Evolutionary conservation across 2,888 invertebrate genomes (phyloP).

Genomic region (Drosophila tanythrix): DNA sequence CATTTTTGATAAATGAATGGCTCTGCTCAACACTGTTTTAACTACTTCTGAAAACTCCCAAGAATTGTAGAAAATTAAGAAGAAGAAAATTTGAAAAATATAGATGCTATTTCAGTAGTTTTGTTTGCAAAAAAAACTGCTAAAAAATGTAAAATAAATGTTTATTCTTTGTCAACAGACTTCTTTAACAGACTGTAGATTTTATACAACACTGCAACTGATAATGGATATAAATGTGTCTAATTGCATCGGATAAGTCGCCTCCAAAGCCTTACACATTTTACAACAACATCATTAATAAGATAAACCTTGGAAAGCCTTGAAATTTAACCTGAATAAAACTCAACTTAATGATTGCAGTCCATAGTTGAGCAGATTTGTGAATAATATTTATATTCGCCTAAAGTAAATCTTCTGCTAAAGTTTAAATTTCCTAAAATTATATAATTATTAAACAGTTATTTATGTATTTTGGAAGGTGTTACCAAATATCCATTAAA

Average conservation of each 20-base stretch:
- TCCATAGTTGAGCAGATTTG: background rate
- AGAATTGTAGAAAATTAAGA: background rate
- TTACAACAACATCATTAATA: too few relatives aligned
- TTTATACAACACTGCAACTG: fast-evolving
- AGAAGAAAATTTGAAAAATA: too few relatives aligned
- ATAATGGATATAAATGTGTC: background rate
- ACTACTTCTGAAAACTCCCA: background rate
- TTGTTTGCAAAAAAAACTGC: too few relatives aligned
- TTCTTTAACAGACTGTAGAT: too few relatives aligned
- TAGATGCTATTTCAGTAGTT: background rate
- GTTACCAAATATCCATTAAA: background rate
- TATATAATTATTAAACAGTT: too few relatives aligned
- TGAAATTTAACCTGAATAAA: too few relatives aligned
- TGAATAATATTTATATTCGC: background rate
- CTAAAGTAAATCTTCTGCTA: too few relatives aligned
- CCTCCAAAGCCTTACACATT: too few relatives aligned
- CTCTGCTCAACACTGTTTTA: background rate
- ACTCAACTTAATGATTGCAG: background rate
- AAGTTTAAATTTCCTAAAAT: too few relatives aligned
- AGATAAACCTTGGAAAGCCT: too few relatives aligned
- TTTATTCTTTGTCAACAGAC: too few relatives aligned
- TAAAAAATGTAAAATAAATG: too few relatives aligned
- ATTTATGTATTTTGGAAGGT: background rate
- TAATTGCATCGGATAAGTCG: background rate
- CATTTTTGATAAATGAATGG: fast-evolving